These are phyloP conservation scores for Notoglanidium macrostoma DNA, from an alignment of 2,797 vertebrate genomes.

Conservation along the genomic window DNA sequence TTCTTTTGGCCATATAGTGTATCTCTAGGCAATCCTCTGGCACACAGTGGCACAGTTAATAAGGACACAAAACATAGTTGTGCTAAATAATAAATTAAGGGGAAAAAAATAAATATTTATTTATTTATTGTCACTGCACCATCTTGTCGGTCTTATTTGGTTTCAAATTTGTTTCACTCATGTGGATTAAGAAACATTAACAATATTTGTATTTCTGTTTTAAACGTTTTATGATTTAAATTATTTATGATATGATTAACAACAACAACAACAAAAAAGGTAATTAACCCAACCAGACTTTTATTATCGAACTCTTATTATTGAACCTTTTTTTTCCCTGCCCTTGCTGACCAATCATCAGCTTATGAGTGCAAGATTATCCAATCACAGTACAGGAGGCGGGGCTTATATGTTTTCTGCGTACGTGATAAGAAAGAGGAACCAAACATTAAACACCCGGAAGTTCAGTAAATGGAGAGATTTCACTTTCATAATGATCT, in stretches of 20 bases:
- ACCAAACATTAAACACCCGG: neutral
- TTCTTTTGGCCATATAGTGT: no score
- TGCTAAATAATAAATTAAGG: no score
- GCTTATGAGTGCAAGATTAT: neutral
- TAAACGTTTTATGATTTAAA: neutral
- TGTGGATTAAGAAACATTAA: neutral
- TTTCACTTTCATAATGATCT: constrained; percentile 7
- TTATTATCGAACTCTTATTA: neutral
- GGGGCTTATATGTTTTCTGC: neutral
- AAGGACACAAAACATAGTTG: no score
- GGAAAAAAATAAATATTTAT: no score
- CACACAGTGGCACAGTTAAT: no score
- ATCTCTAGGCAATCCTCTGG: no score
- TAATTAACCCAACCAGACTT: neutral
- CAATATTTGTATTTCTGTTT: neutral
- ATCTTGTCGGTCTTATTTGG: neutral
- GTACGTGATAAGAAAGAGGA: no score
- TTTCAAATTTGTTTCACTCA: neutral
- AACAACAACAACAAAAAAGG: neutral
- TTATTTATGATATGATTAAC: no score
- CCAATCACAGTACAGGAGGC: neutral
- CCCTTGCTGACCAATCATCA: neutral
- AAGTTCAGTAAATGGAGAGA: neutral
- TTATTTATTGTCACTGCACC: no score
- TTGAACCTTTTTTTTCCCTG: neutral